A percentile compares a stretch with the other conserved stretches of the same genome.
phyloP scores from a whole-genome alignment of 2,113 vertebrate species.

The Girardinichthys multiradiatus region DNA sequence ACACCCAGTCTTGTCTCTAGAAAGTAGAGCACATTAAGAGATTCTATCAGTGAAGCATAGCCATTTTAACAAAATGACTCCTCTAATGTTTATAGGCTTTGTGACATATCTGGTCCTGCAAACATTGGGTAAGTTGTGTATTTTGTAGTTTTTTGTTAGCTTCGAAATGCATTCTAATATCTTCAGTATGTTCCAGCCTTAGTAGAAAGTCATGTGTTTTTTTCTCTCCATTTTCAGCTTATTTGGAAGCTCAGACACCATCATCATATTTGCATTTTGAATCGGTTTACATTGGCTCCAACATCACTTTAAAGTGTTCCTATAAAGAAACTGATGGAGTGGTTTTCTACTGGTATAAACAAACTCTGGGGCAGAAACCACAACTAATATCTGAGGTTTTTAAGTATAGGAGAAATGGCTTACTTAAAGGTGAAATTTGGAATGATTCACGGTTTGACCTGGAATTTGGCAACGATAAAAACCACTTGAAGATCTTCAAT shows the following conservation, averaged over 20 bases:
- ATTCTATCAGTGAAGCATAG: background rate
- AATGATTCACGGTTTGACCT: slow-evolving; percentile 35
- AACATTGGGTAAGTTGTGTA: slow-evolving; percentile 13
- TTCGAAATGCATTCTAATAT: background rate
- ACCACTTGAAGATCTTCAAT: slow-evolving; percentile 44
- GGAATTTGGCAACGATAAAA: fast-evolving
- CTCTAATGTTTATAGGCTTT: background rate
- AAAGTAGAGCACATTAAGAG: slow-evolving; percentile 3
- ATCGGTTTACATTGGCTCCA: slow-evolving; percentile 2
- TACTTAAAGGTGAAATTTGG: slow-evolving; percentile 23
- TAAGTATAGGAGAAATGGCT: background rate
- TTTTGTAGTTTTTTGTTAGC: fast-evolving
- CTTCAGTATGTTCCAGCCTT: background rate
- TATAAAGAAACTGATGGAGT: fast-evolving
- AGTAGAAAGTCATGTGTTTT: background rate
- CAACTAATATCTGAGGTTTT: slow-evolving; percentile 13
- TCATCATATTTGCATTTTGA: slow-evolving; percentile 1
- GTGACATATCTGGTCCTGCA: slow-evolving; percentile 13
- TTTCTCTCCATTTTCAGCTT: slow-evolving; percentile 5
- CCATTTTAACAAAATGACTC: slow-evolving; percentile 17
- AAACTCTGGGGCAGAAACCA: slow-evolving; percentile 24
- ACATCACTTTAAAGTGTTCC: slow-evolving; percentile 40
- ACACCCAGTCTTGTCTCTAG: slow-evolving; percentile 1
- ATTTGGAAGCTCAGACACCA: background rate
- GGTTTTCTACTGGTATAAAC: slow-evolving; percentile 51